phyloP scores from a whole-genome alignment of 1,140 invertebrate species.

The Bradynema listronoti region DNA sequence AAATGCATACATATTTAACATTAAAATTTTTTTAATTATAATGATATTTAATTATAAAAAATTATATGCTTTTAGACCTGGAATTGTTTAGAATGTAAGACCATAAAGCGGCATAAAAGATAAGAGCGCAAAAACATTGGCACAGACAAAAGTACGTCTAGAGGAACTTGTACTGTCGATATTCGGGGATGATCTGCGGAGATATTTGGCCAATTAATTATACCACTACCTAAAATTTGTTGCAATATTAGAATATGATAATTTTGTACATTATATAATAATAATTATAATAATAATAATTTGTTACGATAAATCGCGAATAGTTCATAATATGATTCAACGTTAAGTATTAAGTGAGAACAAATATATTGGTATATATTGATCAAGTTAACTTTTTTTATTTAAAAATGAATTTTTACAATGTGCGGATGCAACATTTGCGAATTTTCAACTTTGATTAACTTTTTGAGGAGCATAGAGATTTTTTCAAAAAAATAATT shows the following conservation, averaged over 20 bases:
- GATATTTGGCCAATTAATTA: constrained; percentile 52
- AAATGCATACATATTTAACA: not conserved
- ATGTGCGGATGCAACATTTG: no score
- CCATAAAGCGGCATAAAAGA: constrained; percentile 97
- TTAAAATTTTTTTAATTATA: not conserved
- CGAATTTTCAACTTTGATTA: no score
- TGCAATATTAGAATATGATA: not conserved
- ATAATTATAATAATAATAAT: no score
- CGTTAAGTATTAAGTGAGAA: no score
- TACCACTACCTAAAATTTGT: constrained; percentile 40
- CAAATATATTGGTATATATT: no score
- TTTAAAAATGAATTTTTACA: no score
- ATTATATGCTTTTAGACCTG: no score
- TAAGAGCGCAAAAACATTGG: constrained; percentile 99
- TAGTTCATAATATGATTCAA: constrained; percentile 7
- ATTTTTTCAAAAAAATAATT: no score
- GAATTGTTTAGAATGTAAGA: constrained; percentile 97
- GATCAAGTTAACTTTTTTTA: no score
- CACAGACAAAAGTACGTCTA: constrained; percentile 88
- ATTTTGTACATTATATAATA: no score
- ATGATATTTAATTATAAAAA: no score
- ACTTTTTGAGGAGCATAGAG: no score
- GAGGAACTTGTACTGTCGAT: constrained; percentile 42
- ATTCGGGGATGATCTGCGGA: constrained; percentile 40
- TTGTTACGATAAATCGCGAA: constrained; percentile 1